Percentiles rank a stretch among this genome's conserved stretches.
Conservation (phyloP, 2,113 vertebrate species). For the Misgurnus anguillicaudatus region DNA sequence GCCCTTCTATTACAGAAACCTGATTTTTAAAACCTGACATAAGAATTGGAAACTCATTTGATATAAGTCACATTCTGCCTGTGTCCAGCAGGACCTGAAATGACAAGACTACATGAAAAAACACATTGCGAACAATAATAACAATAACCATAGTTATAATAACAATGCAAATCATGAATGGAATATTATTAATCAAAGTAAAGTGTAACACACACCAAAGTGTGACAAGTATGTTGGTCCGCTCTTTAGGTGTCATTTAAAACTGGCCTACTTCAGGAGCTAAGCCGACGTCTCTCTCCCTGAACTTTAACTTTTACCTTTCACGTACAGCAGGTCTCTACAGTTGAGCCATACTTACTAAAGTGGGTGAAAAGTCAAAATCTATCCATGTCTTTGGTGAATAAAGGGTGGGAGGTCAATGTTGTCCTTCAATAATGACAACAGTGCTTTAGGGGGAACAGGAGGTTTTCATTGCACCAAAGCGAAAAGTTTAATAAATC, state of each 20-base stretch:
- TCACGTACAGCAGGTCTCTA: conserved; percentile 37
- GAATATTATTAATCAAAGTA: conserved; percentile 51
- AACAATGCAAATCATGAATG: conserved; percentile 59
- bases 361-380: neutral
- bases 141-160: conserved; percentile 78
- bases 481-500: conserved; percentile 38
- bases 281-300: conserved; percentile 35
- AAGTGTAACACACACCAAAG: conserved; percentile 57
- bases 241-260: conserved; percentile 42
- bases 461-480: neutral
- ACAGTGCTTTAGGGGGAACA: neutral
- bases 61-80: conserved; percentile 72
- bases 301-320: conserved; percentile 37
- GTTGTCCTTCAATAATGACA: neutral
- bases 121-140: conserved; percentile 72
- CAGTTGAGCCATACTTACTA: conserved; percentile 29
- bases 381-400: conserved; percentile 27
- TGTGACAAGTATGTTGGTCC: conserved; percentile 62
- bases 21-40: conserved; percentile 52
- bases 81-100: conserved; percentile 81
- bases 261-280: conserved; percentile 36
- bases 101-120: conserved; percentile 47
- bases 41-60: conserved; percentile 61
- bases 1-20: conserved; percentile 50
- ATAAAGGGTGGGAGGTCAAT: conserved; percentile 6